These are phyloP conservation scores for Physella acuta DNA, from an alignment of 1,140 invertebrate genomes.

Conservation along the genomic window DNA sequence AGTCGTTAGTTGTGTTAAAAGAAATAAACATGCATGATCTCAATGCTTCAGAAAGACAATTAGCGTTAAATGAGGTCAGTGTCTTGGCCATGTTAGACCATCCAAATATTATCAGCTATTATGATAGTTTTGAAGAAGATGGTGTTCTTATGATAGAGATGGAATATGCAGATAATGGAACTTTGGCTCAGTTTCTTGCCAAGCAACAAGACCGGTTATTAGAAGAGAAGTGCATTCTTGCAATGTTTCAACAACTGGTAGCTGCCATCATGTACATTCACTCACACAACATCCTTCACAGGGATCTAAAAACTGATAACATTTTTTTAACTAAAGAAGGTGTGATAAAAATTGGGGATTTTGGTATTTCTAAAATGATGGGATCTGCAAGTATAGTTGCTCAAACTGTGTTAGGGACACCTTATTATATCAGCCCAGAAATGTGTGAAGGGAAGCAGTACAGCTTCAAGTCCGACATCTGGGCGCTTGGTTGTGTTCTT, in stretches of 20 bases:
- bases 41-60: constrained; percentile 68
- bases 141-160: constrained; percentile 77
- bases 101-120: constrained; percentile 76
- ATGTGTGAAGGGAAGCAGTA: constrained; percentile 80
- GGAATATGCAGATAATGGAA: constrained; percentile 79
- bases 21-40: constrained; percentile 76
- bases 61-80: constrained; percentile 76
- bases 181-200: constrained; percentile 69
- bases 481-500: constrained; percentile 79
- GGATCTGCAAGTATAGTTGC: constrained; percentile 70
- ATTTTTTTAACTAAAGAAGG: constrained; percentile 74
- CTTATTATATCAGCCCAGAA: constrained; percentile 81
- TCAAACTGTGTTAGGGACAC: constrained; percentile 77
- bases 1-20: constrained; percentile 73
- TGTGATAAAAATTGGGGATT: constrained; percentile 73
- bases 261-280: constrained; percentile 74
- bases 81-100: constrained; percentile 71
- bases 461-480: constrained; percentile 79
- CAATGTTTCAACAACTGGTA: constrained; percentile 72
- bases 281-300: constrained; percentile 73
- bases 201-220: constrained; percentile 62
- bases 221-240: constrained; percentile 69
- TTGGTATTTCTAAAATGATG: constrained; percentile 80
- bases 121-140: constrained; percentile 75
- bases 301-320: constrained; percentile 78